Percentiles rank a stretch among this genome's conserved stretches.
Evolutionary conservation across 2,797 vertebrate species (phyloP).

Genomic region (Apogon talboti): DNA sequence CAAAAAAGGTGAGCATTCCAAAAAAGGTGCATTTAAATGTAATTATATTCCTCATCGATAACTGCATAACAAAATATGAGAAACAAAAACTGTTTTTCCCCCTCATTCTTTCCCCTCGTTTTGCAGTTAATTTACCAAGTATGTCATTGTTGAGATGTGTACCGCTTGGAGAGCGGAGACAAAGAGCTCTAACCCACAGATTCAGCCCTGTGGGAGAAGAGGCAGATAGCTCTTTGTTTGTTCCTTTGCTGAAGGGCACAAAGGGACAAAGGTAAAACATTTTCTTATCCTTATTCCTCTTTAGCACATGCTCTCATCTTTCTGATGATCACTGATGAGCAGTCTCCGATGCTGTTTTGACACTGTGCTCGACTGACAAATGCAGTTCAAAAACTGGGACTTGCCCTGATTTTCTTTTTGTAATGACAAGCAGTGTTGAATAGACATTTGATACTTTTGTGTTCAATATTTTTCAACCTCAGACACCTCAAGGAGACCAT

Average conservation of each 20-base stretch:
- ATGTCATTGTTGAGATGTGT: conserved; percentile 19
- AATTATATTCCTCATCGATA: too few species aligned
- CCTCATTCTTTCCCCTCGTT: not conserved
- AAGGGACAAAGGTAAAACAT: conserved; percentile 50
- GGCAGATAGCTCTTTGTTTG: conserved; percentile 28
- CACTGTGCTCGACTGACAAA: not conserved
- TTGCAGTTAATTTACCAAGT: conserved; percentile 35
- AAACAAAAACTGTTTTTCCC: not conserved
- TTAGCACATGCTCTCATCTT: not conserved
- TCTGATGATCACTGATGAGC: not conserved
- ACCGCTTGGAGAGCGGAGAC: conserved; percentile 27
- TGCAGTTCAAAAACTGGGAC: not conserved
- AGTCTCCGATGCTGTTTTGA: not conserved
- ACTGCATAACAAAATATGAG: too few species aligned
- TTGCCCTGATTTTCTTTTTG: not conserved
- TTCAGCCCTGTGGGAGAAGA: conserved; percentile 34
- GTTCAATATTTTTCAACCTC: conserved; percentile 19
- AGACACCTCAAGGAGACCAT: conserved; percentile 41
- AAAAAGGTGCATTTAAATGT: conserved; percentile 43
- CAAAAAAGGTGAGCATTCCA: conserved; percentile 11
- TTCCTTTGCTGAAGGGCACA: conserved; percentile 43
- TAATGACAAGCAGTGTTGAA: not conserved
- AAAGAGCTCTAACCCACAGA: not conserved
- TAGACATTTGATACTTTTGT: conserved; percentile 1
- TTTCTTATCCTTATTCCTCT: not conserved